phyloP scores from a whole-genome alignment of 2,113 vertebrate species.

The Nothobranchius kuhntae region DNA sequence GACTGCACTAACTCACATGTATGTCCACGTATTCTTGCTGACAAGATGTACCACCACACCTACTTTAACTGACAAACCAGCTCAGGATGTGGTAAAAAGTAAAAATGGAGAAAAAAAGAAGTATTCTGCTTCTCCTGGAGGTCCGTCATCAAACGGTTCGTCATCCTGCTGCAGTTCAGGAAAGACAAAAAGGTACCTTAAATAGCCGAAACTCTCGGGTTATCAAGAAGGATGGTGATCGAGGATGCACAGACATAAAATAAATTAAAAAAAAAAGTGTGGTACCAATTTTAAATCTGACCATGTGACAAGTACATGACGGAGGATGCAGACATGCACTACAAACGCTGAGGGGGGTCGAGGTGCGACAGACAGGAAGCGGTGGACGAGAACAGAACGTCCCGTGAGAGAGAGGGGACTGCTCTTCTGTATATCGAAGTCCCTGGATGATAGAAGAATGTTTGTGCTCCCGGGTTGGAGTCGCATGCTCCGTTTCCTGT shows the following conservation, averaged over 20 bases:
- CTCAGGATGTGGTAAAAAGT: too few relatives aligned
- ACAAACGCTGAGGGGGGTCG: constrained; percentile 29
- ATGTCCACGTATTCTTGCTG: too few relatives aligned
- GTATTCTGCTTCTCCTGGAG: not conserved
- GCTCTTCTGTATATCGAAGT: not conserved
- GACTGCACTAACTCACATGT: too few relatives aligned
- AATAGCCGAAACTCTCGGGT: constrained; percentile 26
- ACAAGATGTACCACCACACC: too few relatives aligned
- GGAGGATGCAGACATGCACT: not conserved
- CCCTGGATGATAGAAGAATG: constrained; percentile 41
- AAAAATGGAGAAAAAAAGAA: too few relatives aligned
- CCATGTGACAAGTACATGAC: not conserved
- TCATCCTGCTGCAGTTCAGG: constrained; percentile 5
- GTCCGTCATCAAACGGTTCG: constrained; percentile 1
- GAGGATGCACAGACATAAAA: not conserved
- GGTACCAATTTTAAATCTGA: not conserved
- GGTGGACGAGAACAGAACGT: constrained; percentile 45
- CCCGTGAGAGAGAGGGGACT: constrained; percentile 44
- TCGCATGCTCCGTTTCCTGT: constrained; percentile 24
- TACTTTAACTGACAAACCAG: too few relatives aligned
- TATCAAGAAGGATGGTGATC: not conserved
- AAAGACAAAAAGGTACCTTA: constrained; percentile 34
- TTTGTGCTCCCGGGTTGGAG: not conserved
- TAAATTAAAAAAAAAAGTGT: too few relatives aligned
- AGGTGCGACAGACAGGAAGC: constrained; percentile 53